Percentiles rank a stretch among this genome's conserved stretches.
Evolutionary conservation across 2,797 vertebrate genomes (phyloP).

Genomic region (Peromyscus aztecus): DNA sequence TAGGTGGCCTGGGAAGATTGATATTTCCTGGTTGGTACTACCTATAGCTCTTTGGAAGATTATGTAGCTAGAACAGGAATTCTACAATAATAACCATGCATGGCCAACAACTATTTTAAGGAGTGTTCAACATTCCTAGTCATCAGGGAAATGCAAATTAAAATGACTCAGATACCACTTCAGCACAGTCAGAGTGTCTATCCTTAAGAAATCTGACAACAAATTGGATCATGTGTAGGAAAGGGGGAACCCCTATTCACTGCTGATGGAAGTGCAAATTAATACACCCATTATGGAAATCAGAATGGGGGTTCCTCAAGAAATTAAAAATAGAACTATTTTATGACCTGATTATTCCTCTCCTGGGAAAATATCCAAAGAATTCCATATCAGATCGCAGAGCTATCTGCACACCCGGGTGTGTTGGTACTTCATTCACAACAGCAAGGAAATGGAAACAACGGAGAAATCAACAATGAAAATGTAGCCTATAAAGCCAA

Average conservation of each 20-base stretch:
- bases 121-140: not conserved
- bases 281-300: not conserved
- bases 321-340: not conserved
- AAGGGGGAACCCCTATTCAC: not conserved
- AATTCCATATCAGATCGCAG: not conserved
- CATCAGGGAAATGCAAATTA: not conserved
- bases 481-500: not conserved
- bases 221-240: not conserved
- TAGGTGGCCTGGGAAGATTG: constrained; percentile 8
- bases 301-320: not conserved
- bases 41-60: not conserved
- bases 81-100: not conserved
- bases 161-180: not conserved
- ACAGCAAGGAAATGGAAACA: not conserved
- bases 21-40: not conserved
- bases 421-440: not conserved
- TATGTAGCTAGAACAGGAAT: not conserved
- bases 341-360: not conserved
- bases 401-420: not conserved
- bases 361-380: not conserved
- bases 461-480: not conserved
- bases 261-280: not conserved
- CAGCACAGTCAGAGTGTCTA: not conserved
- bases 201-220: not conserved
- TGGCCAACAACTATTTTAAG: not conserved